These are phyloP conservation scores for Ennomos fuscantarius DNA, from an alignment of 2,888 invertebrate species.

Conservation along the genomic window DNA sequence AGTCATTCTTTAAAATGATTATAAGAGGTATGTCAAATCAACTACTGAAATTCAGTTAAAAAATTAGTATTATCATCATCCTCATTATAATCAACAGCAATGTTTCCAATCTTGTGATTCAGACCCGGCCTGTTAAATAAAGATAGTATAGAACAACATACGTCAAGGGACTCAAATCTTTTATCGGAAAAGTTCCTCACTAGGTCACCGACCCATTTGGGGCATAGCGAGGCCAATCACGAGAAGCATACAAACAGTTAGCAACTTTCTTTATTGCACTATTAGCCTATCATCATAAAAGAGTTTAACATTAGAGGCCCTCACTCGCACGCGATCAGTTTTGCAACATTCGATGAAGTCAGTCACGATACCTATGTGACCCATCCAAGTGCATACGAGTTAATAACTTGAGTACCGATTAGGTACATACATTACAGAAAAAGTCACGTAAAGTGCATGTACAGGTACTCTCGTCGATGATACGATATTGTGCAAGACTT, in stretches of 20 bases:
- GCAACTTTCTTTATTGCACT: slow-evolving; percentile 28
- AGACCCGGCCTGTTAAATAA: too few species aligned
- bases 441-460: slow-evolving; percentile 11
- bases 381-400: slow-evolving; percentile 14
- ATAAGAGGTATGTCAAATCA: too few species aligned
- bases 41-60: too few species aligned
- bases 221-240: slow-evolving; percentile 2
- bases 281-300: slow-evolving; percentile 27
- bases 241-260: slow-evolving; percentile 13
- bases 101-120: too few species aligned
- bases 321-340: slow-evolving; percentile 21
- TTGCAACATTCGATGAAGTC: slow-evolving; percentile 23
- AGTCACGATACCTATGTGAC: slow-evolving; percentile 12
- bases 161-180: too few species aligned
- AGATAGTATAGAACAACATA: too few species aligned
- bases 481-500: slow-evolving; percentile 28
- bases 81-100: too few species aligned
- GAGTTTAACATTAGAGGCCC: slow-evolving; percentile 21
- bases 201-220: slow-evolving; percentile 2
- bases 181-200: slow-evolving; percentile 7
- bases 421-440: neutral
- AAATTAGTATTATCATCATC: too few species aligned
- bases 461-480: slow-evolving; percentile 7
- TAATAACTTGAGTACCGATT: slow-evolving; percentile 6
- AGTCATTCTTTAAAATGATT: too few species aligned